Evolutionary conservation across 2,797 vertebrate genomes (phyloP), one percentile per base, ranked within the genome.

Genomic region (Periophthalmus magnuspinnatus): DNA sequence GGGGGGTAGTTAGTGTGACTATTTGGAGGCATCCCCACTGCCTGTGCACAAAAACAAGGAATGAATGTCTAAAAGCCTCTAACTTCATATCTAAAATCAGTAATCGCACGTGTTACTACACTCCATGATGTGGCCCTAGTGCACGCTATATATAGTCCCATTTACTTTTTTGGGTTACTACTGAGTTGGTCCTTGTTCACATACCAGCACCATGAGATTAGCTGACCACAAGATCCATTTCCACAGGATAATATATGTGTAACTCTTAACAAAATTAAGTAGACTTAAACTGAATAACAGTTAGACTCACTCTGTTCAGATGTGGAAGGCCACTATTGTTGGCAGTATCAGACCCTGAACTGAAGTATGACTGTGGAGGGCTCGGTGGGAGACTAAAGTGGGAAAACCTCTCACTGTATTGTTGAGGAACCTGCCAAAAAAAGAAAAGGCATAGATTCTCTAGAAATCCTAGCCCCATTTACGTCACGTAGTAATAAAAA

Each of bases 21-120:
- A 75, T 93, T 78, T 0, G 94, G 94, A 72, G 94, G 95, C 91
- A 94, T 95, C 78, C 95, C 93, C 2, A 96, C 92, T 14, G 90
- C 94, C 95, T 97, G 80, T 47, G 66, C 74, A 84, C 75, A 86
- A 87, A 41, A 71, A 50, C 0, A 67, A 75, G 55, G 13, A 13
- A 45, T 45, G 41, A 33, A 6, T 52, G 56, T 24, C 80, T 52
- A 28, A 28, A 28, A 28, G 28, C 28, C 3, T 3, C 28, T 28
- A 28, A 28, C 28, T 28, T 28, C 28, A 28, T 28, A 28, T 28
- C 28, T 28, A 28, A 28, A 28, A 28, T 45, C 13, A 45, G 41
- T 45, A 45, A 45, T 45, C 41, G 13, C 13, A 13, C 38, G 13
- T 36, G 36, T 45, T 45, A 45, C 13, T 45, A 41, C 10, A 14